phyloP scores from a whole-genome alignment of 2,888 invertebrate species.

The Dryococelus australis region DNA sequence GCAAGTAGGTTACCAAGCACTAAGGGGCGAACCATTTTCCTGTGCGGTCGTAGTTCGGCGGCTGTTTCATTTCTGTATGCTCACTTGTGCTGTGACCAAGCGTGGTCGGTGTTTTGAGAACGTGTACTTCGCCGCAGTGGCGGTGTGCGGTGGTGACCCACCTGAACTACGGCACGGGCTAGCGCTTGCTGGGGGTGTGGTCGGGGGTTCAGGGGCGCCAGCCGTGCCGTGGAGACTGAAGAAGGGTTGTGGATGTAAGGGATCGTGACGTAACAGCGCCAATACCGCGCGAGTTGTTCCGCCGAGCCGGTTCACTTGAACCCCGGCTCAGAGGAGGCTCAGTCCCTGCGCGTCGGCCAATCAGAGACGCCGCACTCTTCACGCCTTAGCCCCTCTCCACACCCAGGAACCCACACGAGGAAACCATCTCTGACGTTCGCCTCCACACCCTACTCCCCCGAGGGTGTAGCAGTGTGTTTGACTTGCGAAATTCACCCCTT shows the following conservation, averaged over 20 bases:
- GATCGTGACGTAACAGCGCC: slow-evolving; percentile 8
- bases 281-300: background rate
- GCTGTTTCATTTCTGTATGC: too few relatives aligned
- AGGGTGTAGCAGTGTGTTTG: too few relatives aligned
- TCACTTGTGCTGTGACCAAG: too few relatives aligned
- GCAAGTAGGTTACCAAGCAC: too few relatives aligned
- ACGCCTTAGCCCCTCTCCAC: background rate
- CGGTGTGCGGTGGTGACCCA: background rate
- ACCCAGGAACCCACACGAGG: background rate
- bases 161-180: background rate
- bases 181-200: background rate
- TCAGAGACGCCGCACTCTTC: background rate
- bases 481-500: too few relatives aligned
- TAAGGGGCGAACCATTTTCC: too few relatives aligned
- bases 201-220: background rate
- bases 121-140: background rate
- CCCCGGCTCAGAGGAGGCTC: background rate
- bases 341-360: background rate
- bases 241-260: slow-evolving; percentile 4
- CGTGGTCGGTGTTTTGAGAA: too few relatives aligned
- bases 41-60: too few relatives aligned
- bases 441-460: too few relatives aligned
- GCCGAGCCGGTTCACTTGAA: background rate
- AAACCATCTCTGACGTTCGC: too few relatives aligned
- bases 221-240: background rate